Evolutionary conservation across 1,140 invertebrate genomes (phyloP).

Genomic region (Orchesella cincta): DNA sequence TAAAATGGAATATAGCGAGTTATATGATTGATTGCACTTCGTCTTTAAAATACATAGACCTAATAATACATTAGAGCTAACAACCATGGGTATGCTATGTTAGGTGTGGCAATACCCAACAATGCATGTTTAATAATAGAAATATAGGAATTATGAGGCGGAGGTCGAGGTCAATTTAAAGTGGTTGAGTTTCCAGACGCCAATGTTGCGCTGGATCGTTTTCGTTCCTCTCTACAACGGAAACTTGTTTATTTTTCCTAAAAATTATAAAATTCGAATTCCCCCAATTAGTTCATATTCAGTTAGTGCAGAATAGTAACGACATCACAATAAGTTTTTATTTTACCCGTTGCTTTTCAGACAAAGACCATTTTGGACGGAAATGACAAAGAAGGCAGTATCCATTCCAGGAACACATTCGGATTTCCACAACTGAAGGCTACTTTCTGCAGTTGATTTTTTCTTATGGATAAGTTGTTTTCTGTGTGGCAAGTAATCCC

Average conservation of each 20-base stretch:
- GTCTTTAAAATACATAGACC: too few species aligned
- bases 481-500: slow-evolving; percentile 16
- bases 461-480: slow-evolving; percentile 26
- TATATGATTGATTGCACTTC: too few species aligned
- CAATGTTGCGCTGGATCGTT: background rate
- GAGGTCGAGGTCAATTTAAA: too few species aligned
- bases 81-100: too few species aligned
- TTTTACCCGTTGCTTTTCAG: slow-evolving; percentile 19
- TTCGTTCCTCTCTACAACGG: background rate
- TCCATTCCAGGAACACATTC: slow-evolving; percentile 20
- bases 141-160: too few species aligned
- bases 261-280: background rate
- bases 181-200: slow-evolving; percentile 8
- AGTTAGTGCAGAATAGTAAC: too few species aligned
- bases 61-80: too few species aligned
- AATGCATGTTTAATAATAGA: too few species aligned
- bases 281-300: too few species aligned
- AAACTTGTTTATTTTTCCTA: slow-evolving; percentile 5
- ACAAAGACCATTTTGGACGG: slow-evolving; percentile 17
- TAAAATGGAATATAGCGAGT: too few species aligned
- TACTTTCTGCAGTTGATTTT: slow-evolving; percentile 7
- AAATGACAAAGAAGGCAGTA: slow-evolving; percentile 11
- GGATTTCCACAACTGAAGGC: slow-evolving; percentile 14
- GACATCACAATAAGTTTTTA: background rate
- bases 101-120: too few species aligned